Evolutionary conservation across 37 sponge, comb jelly and placozoan genomes (phyloP).

Genomic region (Mnemiopsis leidyi): DNA sequence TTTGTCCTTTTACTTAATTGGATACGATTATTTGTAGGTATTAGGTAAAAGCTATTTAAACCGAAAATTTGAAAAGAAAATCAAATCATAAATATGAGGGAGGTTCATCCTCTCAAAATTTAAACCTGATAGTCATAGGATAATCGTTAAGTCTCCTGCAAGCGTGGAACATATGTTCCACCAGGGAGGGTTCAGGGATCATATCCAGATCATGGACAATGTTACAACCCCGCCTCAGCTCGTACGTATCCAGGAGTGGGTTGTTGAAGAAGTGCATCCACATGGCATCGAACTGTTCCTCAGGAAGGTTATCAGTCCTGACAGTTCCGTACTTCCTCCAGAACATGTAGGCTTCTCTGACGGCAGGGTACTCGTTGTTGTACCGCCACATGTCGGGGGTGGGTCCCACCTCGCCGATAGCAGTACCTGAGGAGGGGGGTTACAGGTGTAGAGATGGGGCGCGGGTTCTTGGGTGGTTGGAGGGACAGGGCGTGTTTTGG

Average conservation of each 20-base stretch:
- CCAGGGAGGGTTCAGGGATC: conserved; percentile 42
- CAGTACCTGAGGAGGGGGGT: too few species aligned
- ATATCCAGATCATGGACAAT: conserved; percentile 60
- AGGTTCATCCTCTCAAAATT: too few species aligned
- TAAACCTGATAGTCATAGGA: conserved; percentile 57
- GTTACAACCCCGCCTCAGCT: conserved; percentile 63
- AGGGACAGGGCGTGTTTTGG: too few species aligned
- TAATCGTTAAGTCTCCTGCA: conserved; percentile 66
- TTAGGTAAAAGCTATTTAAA: too few species aligned
- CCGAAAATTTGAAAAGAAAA: too few species aligned
- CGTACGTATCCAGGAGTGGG: conserved; percentile 48
- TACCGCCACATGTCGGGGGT: conserved; percentile 47
- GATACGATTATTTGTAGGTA: background rate
- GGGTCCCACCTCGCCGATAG: conserved; percentile 28
- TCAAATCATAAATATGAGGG: too few species aligned
- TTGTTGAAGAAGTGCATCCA: conserved; percentile 65
- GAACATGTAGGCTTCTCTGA: conserved; percentile 46
- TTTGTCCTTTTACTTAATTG: background rate
- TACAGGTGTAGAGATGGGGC: too few species aligned
- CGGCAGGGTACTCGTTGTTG: conserved; percentile 44
- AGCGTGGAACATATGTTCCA: conserved; percentile 58
- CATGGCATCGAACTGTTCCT: conserved; percentile 63
- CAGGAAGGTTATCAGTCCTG: conserved; percentile 48
- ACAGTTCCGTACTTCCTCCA: conserved; percentile 64
- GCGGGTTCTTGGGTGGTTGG: too few species aligned